Percentiles rank a stretch among this genome's conserved stretches.
phyloP scores from a whole-genome alignment of 2,113 vertebrate genomes.

The Otus sunia region DNA sequence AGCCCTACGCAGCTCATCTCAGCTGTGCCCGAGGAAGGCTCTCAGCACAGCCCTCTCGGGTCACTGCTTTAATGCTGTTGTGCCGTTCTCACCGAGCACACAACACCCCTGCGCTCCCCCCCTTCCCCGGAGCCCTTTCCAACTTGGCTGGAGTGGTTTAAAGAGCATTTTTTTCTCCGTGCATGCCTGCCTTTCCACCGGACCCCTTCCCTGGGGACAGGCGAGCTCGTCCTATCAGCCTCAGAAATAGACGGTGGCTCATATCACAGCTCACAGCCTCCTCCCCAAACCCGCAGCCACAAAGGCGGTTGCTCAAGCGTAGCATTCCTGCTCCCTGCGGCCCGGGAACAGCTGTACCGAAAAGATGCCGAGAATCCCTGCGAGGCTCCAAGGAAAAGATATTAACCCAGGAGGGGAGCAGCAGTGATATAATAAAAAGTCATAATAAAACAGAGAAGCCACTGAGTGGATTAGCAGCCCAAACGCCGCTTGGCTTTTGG shows the following conservation, averaged over 20 bases:
- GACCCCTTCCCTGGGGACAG: background rate
- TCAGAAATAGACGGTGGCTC: background rate
- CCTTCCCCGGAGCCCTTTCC: background rate
- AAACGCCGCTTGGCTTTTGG: constrained; percentile 59
- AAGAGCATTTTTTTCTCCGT: background rate
- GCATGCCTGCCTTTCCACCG: background rate
- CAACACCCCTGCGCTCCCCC: background rate
- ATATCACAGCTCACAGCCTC: background rate
- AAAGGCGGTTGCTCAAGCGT: constrained; percentile 15
- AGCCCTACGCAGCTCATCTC: background rate
- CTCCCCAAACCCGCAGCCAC: constrained; percentile 8
- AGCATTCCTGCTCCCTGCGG: constrained; percentile 40
- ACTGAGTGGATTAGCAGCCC: constrained; percentile 56
- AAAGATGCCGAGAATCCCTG: constrained; percentile 61
- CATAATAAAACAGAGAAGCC: constrained; percentile 31
- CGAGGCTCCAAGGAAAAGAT: constrained; percentile 64
- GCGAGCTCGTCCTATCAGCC: background rate
- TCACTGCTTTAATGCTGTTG: background rate
- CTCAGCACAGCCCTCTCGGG: background rate
- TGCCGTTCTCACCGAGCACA: background rate
- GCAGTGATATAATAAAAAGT: constrained; percentile 45
- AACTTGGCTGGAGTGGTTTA: background rate
- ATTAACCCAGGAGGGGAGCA: constrained; percentile 56
- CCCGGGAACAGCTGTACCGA: constrained; percentile 60
- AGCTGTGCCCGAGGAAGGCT: background rate